A percentile compares a stretch with the other conserved stretches of the same genome.
phyloP scores from a whole-genome alignment of 2,888 invertebrate genomes.

The Tetragnatha montana region DNA sequence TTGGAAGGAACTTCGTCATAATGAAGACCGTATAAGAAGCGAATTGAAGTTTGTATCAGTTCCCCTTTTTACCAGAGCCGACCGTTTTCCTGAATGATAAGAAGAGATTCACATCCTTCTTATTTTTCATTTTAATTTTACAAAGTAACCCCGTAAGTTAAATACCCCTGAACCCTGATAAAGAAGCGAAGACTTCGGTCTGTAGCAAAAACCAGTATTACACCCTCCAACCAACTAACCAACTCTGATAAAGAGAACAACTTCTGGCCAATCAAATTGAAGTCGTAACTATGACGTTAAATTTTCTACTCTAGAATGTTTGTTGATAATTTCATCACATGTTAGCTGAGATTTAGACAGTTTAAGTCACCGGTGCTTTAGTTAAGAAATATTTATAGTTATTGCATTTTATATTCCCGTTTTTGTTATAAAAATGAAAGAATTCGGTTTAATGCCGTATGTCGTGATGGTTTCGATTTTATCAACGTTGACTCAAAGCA shows the following conservation, averaged over 20 bases:
- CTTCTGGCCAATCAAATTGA: background rate
- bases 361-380: background rate
- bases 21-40: too few species aligned
- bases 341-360: background rate
- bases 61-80: too few species aligned
- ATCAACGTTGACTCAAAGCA: background rate
- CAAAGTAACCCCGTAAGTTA: too few species aligned
- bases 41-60: too few species aligned
- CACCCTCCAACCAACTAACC: too few species aligned
- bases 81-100: too few species aligned
- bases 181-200: too few species aligned
- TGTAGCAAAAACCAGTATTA: too few species aligned
- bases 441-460: background rate
- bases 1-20: too few species aligned
- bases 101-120: too few species aligned
- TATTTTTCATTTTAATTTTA: too few species aligned
- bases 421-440: background rate
- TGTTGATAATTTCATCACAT: constrained; percentile 28
- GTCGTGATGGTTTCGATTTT: background rate
- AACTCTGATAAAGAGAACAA: background rate
- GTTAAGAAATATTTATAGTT: background rate
- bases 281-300: background rate
- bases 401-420: background rate
- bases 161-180: too few species aligned
- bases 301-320: background rate